These are phyloP conservation scores for Dicentrarchus labrax DNA, from an alignment of 2,113 vertebrate genomes.

Conservation along the genomic window DNA sequence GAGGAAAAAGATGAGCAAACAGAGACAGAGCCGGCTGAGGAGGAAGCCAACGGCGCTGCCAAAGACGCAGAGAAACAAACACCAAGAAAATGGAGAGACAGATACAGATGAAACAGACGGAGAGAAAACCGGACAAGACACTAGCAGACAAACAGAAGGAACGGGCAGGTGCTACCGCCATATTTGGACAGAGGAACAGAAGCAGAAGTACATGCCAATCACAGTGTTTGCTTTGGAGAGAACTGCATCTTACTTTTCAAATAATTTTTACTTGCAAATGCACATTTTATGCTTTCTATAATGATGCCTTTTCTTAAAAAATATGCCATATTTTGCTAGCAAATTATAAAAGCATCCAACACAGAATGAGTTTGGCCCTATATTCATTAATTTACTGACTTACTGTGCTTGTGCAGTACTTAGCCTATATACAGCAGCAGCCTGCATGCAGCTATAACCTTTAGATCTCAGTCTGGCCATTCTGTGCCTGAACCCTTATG, in stretches of 20 bases:
- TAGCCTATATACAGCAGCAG: not conserved
- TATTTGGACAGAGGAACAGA: conserved; percentile 53
- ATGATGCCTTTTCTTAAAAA: not conserved
- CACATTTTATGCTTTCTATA: not conserved
- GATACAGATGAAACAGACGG: conserved; percentile 67
- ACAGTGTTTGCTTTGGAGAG: conserved; percentile 44
- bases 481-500: not conserved
- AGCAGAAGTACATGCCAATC: conserved; percentile 48
- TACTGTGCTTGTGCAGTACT: not conserved
- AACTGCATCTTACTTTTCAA: conserved; percentile 11
- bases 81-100: conserved; percentile 52
- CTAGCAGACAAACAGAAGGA: conserved; percentile 65
- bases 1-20: conserved; percentile 19
- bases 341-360: not conserved
- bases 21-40: conserved; percentile 8
- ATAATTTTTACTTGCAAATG: conserved; percentile 18
- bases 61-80: conserved; percentile 54
- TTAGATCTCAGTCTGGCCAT: conserved; percentile 16
- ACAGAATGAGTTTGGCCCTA: too few species aligned
- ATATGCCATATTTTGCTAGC: not conserved
- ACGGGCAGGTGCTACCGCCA: conserved; percentile 57
- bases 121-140: conserved; percentile 60
- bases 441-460: conserved; percentile 5
- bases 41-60: conserved; percentile 47
- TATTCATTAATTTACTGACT: not conserved